Conservation (phyloP, 2,888 invertebrate genomes). For the Drosophila emarginata region DNA sequence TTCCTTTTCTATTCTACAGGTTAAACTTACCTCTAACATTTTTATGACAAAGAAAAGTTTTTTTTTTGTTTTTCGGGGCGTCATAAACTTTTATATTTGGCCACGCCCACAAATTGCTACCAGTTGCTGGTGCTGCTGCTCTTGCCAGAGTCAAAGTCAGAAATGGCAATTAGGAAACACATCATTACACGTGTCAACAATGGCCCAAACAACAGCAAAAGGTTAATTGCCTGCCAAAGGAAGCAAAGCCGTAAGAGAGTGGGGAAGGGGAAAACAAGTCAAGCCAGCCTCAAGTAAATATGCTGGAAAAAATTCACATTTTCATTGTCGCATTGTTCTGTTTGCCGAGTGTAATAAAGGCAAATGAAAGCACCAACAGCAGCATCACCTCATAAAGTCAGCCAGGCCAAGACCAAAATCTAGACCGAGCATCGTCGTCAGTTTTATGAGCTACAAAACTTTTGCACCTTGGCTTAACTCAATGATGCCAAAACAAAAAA, state of each 20-base stretch:
- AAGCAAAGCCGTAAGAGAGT: neutral
- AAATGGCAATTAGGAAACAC: constrained; percentile 67
- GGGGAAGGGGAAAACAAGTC: neutral
- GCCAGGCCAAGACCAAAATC: constrained; percentile 41
- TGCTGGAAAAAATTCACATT: constrained; percentile 9
- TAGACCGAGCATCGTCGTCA: constrained; percentile 34
- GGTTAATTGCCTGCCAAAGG: constrained; percentile 63
- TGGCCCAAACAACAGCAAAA: constrained; percentile 46
- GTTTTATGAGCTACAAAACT: constrained; percentile 43
- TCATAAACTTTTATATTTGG: constrained; percentile 18
- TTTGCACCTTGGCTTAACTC: constrained; percentile 31
- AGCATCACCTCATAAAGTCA: constrained; percentile 40
- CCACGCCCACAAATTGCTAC: constrained; percentile 25
- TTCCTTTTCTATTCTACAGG: constrained; percentile 9
- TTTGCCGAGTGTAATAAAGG: constrained; percentile 1
- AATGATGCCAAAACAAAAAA: constrained; percentile 16
- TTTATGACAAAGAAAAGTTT: constrained; percentile 32
- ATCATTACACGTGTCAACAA: constrained; percentile 73
- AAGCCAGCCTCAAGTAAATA: constrained; percentile 18
- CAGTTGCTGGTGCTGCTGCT: constrained; percentile 28
- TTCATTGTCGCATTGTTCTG: constrained; percentile 18
- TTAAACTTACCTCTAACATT: constrained; percentile 56
- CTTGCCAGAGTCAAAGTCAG: constrained; percentile 20
- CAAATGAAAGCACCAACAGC: constrained; percentile 15
- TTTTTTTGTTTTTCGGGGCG: neutral